A percentile compares a stretch with the other conserved stretches of the same genome.
Evolutionary conservation across 2,797 vertebrate species (phyloP).

Genomic region (Cephalopachus bancanus): DNA sequence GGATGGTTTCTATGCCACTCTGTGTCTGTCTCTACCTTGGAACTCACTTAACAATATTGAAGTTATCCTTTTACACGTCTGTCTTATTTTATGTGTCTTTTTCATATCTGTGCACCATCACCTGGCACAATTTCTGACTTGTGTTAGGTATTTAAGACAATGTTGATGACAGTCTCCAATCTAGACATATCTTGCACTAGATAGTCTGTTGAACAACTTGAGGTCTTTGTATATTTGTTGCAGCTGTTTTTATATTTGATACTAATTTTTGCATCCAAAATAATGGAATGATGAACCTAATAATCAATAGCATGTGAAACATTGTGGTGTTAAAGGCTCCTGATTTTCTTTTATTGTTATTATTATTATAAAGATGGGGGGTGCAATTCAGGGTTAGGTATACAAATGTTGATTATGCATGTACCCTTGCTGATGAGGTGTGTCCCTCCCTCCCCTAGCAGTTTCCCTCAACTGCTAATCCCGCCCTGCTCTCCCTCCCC

Average conservation of each 20-base stretch:
- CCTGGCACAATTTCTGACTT: neutral
- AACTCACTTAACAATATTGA: neutral
- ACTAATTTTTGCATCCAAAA: conserved; percentile 35
- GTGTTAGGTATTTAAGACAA: conserved; percentile 16
- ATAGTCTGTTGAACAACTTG: neutral
- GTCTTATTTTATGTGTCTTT: neutral
- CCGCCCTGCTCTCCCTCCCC: too few species aligned
- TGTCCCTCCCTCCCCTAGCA: too few species aligned
- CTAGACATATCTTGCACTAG: neutral
- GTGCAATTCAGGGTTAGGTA: too few species aligned
- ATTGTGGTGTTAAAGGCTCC: neutral
- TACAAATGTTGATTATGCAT: too few species aligned
- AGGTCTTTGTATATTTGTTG: conserved; percentile 31
- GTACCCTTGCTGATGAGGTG: too few species aligned
- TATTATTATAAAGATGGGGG: too few species aligned
- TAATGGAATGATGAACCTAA: neutral
- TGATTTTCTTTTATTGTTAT: neutral
- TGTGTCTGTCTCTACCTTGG: neutral
- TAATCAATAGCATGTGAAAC: neutral
- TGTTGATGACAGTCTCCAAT: neutral
- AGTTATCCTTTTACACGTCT: neutral
- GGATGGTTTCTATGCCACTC: neutral
- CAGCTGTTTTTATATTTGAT: neutral
- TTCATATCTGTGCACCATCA: neutral
- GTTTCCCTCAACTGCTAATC: too few species aligned